Conservation (phyloP, 37 sponge, comb jelly and placozoan genomes). For the Aplysina aerophoba region DNA sequence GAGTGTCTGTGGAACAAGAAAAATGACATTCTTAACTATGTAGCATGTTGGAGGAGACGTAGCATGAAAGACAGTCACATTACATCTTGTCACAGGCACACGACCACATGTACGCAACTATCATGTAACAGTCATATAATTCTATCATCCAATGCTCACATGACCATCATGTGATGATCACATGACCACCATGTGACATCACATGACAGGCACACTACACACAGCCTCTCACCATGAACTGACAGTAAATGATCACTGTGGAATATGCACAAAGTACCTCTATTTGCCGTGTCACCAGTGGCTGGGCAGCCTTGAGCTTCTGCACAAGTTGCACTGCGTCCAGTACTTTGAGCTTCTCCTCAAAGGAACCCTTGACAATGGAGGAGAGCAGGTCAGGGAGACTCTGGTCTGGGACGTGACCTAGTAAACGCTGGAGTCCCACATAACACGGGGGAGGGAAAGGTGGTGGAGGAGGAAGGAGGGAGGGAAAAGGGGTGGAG, state of each 20-base stretch:
- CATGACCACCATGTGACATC: no score
- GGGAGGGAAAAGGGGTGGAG: no score
- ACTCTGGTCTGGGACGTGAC: conserved; percentile 58
- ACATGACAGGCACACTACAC: no score
- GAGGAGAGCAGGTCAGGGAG: conserved; percentile 81
- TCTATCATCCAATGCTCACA: background rate
- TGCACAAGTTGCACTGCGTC: conserved; percentile 57
- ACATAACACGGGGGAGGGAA: background rate
- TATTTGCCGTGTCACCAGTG: conserved; percentile 68
- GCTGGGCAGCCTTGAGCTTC: conserved; percentile 47
- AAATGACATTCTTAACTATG: background rate
- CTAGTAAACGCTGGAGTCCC: conserved; percentile 41
- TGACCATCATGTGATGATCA: background rate
- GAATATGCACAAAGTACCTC: conserved; percentile 38
- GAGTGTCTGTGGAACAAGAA: conserved; percentile 59
- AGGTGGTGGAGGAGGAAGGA: background rate
- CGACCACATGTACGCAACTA: conserved; percentile 26
- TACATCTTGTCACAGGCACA: conserved; percentile 22
- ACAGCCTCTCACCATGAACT: no score
- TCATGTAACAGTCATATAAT: conserved; percentile 1
- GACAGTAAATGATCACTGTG: no score
- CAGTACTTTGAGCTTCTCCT: conserved; percentile 71
- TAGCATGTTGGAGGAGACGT: background rate
- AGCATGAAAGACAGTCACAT: background rate
- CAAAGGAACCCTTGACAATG: conserved; percentile 59